Evolutionary conservation across 2,888 invertebrate genomes (phyloP), one percentile per base, ranked within the genome.

Genomic region (Hyposoter didymator): DNA sequence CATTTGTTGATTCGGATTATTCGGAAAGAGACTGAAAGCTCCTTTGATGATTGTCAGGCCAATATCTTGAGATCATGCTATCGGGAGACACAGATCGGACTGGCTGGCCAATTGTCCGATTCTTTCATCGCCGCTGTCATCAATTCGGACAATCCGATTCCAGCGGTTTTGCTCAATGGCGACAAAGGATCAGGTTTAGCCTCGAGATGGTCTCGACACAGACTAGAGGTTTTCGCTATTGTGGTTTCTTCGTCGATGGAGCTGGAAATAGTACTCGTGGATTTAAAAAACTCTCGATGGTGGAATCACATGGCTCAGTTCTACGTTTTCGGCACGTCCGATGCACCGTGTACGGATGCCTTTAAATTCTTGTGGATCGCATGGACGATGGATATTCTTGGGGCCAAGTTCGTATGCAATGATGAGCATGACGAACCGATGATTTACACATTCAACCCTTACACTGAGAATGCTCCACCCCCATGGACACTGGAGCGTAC

Each of bases 371-470:
- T 90, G 6, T 32, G 32, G 47, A 78, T 49, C 17, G 76, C 73
- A 1, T 89, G 88, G 89, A 49, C 80, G 3, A 62, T 66, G 22
- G 86, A 89, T 78, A 49, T 89, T 12, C 66, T 88, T 5, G 35
- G 76, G 2, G 82, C 84, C 17, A 67, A 76, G 0, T 89, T 85
- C 43, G 35, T 88, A 0, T 90, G 90, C 76, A n/a, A 55, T 1
- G 62, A 86, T 43, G 28, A 75, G 0, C 45, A n/a, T 10, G 69
- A 78, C 4, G 74, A 19, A 5, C 10, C 55, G 4, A 67, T 59
- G 19, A 69, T 86, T 28, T 89, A 88, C 78, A 84, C 85, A 2
- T 88, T 81, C 72, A 87, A 88, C 64, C 89, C 88, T 12, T 89
- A 81, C 82, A 82, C 81, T 2, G 59, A 72, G 0, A 6, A 39